Conservation (phyloP, 2,113 vertebrate genomes). For the Ctenomys sociabilis region DNA sequence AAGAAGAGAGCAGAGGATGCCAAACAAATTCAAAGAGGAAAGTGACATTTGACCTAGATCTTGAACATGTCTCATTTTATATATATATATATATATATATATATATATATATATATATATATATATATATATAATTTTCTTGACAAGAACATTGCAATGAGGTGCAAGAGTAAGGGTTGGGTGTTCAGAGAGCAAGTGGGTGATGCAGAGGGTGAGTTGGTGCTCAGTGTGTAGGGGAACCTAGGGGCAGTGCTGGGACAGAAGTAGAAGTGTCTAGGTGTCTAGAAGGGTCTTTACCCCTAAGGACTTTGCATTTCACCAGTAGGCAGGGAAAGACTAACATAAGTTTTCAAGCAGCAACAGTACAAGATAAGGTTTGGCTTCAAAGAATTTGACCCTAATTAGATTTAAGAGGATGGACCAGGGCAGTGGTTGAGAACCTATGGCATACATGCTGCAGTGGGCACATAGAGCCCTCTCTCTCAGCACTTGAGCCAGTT, state of each 20-base stretch:
- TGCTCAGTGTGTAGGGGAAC: not conserved
- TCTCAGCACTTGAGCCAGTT: not conserved
- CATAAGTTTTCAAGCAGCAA: not conserved
- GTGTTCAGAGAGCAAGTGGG: not conserved
- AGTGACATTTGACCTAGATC: not conserved
- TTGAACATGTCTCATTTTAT: not conserved
- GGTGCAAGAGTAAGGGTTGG: not conserved
- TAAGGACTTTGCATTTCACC: constrained; percentile 2
- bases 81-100: no score
- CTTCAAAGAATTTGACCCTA: not conserved
- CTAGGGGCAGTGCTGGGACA: not conserved
- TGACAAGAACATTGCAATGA: no score
- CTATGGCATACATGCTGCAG: not conserved
- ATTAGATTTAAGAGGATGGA: not conserved
- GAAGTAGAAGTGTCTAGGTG: not conserved
- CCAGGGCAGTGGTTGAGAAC: not conserved
- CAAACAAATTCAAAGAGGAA: not conserved
- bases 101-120: no score
- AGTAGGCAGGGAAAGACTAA: not conserved
- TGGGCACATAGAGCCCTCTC: not conserved
- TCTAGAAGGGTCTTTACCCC: not conserved
- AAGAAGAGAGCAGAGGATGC: not conserved
- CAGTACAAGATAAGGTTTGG: not conserved
- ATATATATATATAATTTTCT: no score
- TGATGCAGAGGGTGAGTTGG: not conserved